Percentiles rank a stretch among this genome's conserved stretches.
phyloP scores from a whole-genome alignment of 1,140 invertebrate genomes.

The Papilio dardanus region DNA sequence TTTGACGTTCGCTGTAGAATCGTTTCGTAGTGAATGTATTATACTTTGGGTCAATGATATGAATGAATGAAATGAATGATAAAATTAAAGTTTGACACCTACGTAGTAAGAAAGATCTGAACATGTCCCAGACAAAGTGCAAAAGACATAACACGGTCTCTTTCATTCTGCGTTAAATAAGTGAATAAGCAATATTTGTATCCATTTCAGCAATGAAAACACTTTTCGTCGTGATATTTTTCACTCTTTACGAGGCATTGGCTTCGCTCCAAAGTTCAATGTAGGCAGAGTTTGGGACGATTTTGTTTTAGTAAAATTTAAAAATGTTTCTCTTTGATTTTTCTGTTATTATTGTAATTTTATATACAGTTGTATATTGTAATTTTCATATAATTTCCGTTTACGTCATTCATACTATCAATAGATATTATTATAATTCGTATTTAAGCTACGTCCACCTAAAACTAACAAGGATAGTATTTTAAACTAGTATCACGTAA shows the following conservation, averaged over 20 bases:
- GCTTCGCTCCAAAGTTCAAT: slow-evolving; percentile 29
- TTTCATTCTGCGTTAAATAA: neutral
- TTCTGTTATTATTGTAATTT: neutral
- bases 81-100: too few relatives aligned
- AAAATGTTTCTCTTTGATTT: slow-evolving; percentile 21
- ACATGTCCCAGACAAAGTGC: too few relatives aligned
- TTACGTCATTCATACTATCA: neutral
- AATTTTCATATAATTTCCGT: neutral
- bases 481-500: too few relatives aligned
- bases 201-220: neutral
- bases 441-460: too few relatives aligned
- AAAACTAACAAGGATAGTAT: too few relatives aligned
- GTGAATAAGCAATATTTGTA: neutral
- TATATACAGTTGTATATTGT: neutral
- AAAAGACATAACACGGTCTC: neutral
- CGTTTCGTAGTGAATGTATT: too few relatives aligned
- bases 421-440: too few relatives aligned
- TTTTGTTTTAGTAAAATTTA: slow-evolving; percentile 15
- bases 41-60: too few relatives aligned
- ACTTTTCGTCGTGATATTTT: neutral
- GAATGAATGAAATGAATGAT: too few relatives aligned
- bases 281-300: slow-evolving; percentile 18
- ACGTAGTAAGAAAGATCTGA: too few relatives aligned
- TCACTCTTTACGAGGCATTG: slow-evolving; percentile 6
- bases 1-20: too few relatives aligned